Percentiles rank a stretch among this genome's conserved stretches.
Evolutionary conservation across 2,888 invertebrate genomes (phyloP).

Genomic region (Polyommatus iphigenia): DNA sequence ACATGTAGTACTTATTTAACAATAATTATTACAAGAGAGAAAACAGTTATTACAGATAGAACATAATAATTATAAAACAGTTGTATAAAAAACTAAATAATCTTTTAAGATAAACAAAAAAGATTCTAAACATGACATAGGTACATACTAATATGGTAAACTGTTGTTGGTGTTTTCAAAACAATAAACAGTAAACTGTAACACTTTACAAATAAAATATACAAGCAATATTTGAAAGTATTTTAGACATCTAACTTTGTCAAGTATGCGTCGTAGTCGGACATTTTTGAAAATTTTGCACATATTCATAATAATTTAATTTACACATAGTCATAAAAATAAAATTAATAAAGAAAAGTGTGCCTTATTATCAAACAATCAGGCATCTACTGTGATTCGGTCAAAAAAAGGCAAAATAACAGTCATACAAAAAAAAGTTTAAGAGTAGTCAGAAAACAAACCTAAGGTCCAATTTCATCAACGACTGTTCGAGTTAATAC

Average conservation of each 20-base stretch:
- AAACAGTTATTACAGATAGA: not conserved
- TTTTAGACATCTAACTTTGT: not conserved
- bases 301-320: not conserved
- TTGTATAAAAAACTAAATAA: not conserved
- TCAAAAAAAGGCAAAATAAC: not conserved
- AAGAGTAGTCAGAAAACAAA: not conserved
- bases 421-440: not conserved
- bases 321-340: too few species aligned
- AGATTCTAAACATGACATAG: not conserved
- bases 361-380: not conserved
- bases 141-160: not conserved
- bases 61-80: not conserved
- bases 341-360: too few species aligned
- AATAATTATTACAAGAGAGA: not conserved
- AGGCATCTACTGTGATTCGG: not conserved
- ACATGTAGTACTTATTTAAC: not conserved
- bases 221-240: not conserved
- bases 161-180: not conserved
- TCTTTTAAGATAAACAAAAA: not conserved
- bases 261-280: not conserved
- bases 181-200: not conserved
- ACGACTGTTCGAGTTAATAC: too few species aligned
- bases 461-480: too few species aligned
- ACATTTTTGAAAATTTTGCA: not conserved
- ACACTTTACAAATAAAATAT: slow-evolving; percentile 14